Conservation (phyloP, 1,140 invertebrate genomes). For the Piezodorus guildinii region DNA sequence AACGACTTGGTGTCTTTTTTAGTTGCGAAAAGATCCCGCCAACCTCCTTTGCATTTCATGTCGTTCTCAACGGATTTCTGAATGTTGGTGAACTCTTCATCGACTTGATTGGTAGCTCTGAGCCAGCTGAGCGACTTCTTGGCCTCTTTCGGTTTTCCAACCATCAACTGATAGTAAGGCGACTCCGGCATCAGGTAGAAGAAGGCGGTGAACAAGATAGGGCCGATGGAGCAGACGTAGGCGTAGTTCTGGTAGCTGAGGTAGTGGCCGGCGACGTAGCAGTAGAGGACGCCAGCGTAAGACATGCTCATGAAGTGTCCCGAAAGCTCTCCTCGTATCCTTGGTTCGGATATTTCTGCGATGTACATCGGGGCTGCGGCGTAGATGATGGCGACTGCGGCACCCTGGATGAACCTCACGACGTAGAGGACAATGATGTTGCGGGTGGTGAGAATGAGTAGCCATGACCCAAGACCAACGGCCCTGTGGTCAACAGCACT, state of each 20-base stretch:
- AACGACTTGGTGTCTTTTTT: slow-evolving; percentile 22
- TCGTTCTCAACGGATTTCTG: slow-evolving; percentile 18
- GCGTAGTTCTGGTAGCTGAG: slow-evolving; percentile 53
- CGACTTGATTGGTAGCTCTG: slow-evolving; percentile 30
- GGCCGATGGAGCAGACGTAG: slow-evolving; percentile 46
- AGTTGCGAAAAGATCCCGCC: slow-evolving; percentile 24
- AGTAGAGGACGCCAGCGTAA: slow-evolving; percentile 60
- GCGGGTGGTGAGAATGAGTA: slow-evolving; percentile 40
- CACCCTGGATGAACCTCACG: slow-evolving; percentile 38
- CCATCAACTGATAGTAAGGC: slow-evolving; percentile 8
- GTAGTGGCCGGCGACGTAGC: slow-evolving; percentile 63
- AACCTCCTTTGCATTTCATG: slow-evolving; percentile 17
- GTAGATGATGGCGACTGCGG: slow-evolving; percentile 59
- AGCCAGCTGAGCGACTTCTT: neutral
- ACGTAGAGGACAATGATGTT: slow-evolving; percentile 41
- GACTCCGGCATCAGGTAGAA: slow-evolving; percentile 1
- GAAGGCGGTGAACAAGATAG: slow-evolving; percentile 36
- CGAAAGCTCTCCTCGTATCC: slow-evolving; percentile 26
- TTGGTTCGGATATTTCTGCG: slow-evolving; percentile 53
- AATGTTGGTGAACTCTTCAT: slow-evolving; percentile 14
- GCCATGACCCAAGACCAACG: slow-evolving; percentile 53
- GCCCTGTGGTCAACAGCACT: slow-evolving; percentile 57
- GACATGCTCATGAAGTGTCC: slow-evolving; percentile 32
- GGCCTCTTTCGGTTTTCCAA: neutral
- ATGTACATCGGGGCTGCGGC: slow-evolving; percentile 72